A percentile compares a stretch with the other conserved stretches of the same genome.
phyloP scores from a whole-genome alignment of 2,797 vertebrate genomes.

The Hyperoplus immaculatus region DNA sequence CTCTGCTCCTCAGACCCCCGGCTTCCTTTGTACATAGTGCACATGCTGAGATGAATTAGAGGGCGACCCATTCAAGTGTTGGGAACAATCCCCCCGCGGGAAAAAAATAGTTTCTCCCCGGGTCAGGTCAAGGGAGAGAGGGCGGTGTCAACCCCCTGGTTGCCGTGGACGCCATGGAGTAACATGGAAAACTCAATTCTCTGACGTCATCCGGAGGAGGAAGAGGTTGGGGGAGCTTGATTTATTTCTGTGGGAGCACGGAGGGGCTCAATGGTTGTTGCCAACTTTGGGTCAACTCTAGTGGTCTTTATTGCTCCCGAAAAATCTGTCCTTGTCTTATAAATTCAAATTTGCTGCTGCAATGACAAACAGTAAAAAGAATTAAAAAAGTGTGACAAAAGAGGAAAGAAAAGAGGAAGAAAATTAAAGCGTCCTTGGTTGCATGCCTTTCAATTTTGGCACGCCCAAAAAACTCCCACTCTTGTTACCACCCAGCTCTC shows the following conservation, averaged over 20 bases:
- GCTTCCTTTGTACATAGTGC: conserved; percentile 74
- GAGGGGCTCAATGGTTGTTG: conserved; percentile 60
- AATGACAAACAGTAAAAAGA: conserved; percentile 21
- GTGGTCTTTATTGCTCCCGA: conserved; percentile 37
- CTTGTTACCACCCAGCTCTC: conserved; percentile 12
- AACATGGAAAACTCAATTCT: conserved; percentile 77
- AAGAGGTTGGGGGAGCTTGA: conserved; percentile 71
- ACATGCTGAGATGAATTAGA: conserved; percentile 83
- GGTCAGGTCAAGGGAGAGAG: conserved; percentile 80
- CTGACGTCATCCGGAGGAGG: conserved; percentile 75
- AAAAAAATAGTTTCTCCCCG: conserved; percentile 66
- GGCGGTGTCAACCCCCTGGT: conserved; percentile 70
- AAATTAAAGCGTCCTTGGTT: conserved; percentile 13
- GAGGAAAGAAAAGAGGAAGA: conserved; percentile 13
- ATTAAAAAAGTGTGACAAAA: conserved; percentile 1
- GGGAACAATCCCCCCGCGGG: conserved; percentile 78
- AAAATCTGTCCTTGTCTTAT: conserved; percentile 48
- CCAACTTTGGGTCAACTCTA: conserved; percentile 47
- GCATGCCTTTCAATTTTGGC: conserved; percentile 5
- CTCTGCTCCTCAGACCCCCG: conserved; percentile 49
- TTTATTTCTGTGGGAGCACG: conserved; percentile 80
- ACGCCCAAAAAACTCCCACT: conserved; percentile 2
- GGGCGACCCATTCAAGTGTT: conserved; percentile 83
- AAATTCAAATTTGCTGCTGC: conserved; percentile 26
- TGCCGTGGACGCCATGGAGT: conserved; percentile 81